phyloP scores from a whole-genome alignment of 2,888 invertebrate genomes.

The Cristatella mucedo region DNA sequence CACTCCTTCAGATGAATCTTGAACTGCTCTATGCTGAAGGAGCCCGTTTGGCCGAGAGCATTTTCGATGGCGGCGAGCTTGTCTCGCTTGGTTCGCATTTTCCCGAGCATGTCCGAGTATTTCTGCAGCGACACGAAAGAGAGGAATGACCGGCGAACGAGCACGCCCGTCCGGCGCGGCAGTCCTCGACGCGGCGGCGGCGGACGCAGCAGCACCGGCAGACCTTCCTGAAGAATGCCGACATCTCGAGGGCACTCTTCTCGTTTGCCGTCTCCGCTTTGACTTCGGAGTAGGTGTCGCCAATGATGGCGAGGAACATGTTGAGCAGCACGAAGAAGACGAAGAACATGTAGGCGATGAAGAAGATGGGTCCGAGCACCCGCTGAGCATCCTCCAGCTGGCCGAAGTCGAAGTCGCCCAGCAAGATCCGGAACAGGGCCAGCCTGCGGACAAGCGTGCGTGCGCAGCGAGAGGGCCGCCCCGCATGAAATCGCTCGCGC shows the following conservation, averaged over 20 bases:
- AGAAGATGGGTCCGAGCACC: conserved; percentile 51
- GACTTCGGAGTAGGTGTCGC: conserved; percentile 52
- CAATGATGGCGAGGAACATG: conserved; percentile 58
- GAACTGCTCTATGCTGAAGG: conserved; percentile 5
- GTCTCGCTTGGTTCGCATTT: conserved; percentile 31
- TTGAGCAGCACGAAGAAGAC: conserved; percentile 56
- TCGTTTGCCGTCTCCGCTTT: conserved; percentile 45
- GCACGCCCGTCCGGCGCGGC: no score
- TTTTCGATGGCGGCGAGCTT: conserved; percentile 33
- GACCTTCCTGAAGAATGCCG: conserved; percentile 40
- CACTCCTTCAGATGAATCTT: neutral
- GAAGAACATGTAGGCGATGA: conserved; percentile 52
- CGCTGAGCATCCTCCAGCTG: conserved; percentile 48
- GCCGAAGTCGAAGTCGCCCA: conserved; percentile 53
- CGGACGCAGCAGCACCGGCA: conserved; percentile 8
- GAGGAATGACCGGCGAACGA: no score
- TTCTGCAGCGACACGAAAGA: conserved; percentile 17
- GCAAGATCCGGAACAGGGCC: conserved; percentile 49
- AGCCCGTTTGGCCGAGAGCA: conserved; percentile 31
- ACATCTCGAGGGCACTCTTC: conserved; percentile 41
- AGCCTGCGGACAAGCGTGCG: conserved; percentile 31
- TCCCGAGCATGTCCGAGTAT: conserved; percentile 38
- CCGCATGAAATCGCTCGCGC: no score
- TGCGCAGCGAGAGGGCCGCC: no score
- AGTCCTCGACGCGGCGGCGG: neutral